phyloP scores from a whole-genome alignment of 2,888 invertebrate species.

The Nysson spinosus region DNA sequence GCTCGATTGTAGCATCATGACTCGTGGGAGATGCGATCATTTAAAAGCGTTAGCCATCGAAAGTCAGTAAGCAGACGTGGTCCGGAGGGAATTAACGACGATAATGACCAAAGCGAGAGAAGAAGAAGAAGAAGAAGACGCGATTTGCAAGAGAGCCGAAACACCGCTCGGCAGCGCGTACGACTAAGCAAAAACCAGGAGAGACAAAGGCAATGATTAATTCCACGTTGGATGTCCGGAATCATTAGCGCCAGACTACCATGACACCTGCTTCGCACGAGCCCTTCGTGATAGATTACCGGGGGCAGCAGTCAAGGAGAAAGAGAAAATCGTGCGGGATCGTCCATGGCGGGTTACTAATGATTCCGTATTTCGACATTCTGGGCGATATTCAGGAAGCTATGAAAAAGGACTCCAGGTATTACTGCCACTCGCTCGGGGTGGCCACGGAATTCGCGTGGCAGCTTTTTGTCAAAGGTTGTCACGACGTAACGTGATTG shows the following conservation, averaged over 20 bases:
- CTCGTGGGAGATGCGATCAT: slow-evolving; percentile 7
- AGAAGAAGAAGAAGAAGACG: slow-evolving; percentile 5
- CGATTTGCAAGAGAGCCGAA: slow-evolving; percentile 44
- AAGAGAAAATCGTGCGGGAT: slow-evolving; percentile 53
- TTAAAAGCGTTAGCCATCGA: slow-evolving; percentile 26
- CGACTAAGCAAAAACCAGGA: slow-evolving; percentile 58
- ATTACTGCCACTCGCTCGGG: slow-evolving; percentile 56
- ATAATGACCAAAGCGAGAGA: slow-evolving; percentile 44
- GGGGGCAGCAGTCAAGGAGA: slow-evolving; percentile 39
- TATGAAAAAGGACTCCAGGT: slow-evolving; percentile 55
- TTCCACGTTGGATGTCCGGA: slow-evolving; percentile 72
- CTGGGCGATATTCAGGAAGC: slow-evolving; percentile 65
- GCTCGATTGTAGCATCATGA: neutral
- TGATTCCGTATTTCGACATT: slow-evolving; percentile 72
- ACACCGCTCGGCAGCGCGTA: slow-evolving; percentile 44
- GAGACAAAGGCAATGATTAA: slow-evolving; percentile 76
- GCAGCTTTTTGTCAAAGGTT: slow-evolving; percentile 68
- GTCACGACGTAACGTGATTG: slow-evolving; percentile 66
- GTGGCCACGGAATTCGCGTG: slow-evolving; percentile 63
- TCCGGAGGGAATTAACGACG: slow-evolving; percentile 43
- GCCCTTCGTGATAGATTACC: slow-evolving; percentile 74
- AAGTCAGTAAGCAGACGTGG: slow-evolving; percentile 13
- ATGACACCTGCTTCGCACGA: slow-evolving; percentile 76
- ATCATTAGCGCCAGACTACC: slow-evolving; percentile 74
- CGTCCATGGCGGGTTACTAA: slow-evolving; percentile 63